phyloP scores from a whole-genome alignment of 2,113 vertebrate species.

The Phasianus colchicus region DNA sequence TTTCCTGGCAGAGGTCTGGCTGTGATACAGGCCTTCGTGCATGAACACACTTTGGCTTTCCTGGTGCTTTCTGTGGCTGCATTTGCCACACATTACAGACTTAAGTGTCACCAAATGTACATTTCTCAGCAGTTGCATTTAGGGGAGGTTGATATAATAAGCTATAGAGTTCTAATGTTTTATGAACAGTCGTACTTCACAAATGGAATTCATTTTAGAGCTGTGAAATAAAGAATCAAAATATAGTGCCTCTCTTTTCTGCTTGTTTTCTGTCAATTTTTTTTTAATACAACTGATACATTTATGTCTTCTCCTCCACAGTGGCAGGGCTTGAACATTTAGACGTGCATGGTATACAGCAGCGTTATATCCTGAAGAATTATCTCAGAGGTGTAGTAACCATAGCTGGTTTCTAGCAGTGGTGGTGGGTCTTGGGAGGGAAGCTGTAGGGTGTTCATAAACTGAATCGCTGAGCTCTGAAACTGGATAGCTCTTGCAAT shows the following conservation, averaged over 20 bases:
- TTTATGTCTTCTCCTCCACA: neutral
- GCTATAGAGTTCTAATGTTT: neutral
- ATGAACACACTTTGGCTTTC: neutral
- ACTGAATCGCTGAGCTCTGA: neutral
- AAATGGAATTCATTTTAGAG: neutral
- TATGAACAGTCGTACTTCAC: neutral
- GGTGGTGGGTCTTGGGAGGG: neutral
- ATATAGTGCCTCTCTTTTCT: neutral
- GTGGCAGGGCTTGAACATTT: neutral
- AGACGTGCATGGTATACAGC: neutral
- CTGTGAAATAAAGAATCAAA: neutral
- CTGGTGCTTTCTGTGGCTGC: neutral
- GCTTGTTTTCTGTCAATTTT: neutral
- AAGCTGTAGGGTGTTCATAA: neutral
- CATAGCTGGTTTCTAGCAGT: neutral
- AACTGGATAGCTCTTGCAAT: neutral
- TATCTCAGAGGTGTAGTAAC: neutral
- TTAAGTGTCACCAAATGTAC: fast-evolving
- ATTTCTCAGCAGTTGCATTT: neutral
- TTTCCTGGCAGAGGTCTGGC: neutral
- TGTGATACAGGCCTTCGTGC: neutral
- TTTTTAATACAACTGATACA: neutral
- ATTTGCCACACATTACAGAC: neutral
- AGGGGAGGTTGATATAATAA: neutral
- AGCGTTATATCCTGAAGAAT: neutral